Percentiles rank a stretch among this genome's conserved stretches.
Conservation (phyloP, 1,140 invertebrate genomes). For the Aethina tumida region DNA sequence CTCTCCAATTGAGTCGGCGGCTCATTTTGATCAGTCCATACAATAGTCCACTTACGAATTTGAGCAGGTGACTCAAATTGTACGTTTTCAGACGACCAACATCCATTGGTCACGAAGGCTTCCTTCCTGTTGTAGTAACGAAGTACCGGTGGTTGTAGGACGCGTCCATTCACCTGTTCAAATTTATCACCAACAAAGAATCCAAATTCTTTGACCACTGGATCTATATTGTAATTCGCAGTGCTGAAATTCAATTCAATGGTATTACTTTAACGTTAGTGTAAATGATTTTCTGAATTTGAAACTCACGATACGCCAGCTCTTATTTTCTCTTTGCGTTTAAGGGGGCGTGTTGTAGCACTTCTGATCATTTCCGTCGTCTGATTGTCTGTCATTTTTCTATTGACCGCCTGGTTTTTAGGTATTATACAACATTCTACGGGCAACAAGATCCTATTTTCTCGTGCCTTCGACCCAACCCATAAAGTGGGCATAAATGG, state of each 20-base stretch:
- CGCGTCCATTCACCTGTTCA: slow-evolving; percentile 43
- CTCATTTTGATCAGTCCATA: slow-evolving; percentile 14
- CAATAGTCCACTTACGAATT: slow-evolving; percentile 37
- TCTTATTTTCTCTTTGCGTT: too few species aligned
- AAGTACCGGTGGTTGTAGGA: slow-evolving; percentile 46
- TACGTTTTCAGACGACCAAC: slow-evolving; percentile 7
- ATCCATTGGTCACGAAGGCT: slow-evolving; percentile 39
- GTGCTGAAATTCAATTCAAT: too few species aligned
- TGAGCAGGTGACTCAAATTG: slow-evolving; percentile 29
- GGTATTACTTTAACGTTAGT: too few species aligned
- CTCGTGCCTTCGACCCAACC: slow-evolving; percentile 44
- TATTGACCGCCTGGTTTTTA: slow-evolving; percentile 46
- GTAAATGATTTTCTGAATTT: too few species aligned
- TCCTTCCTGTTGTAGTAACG: slow-evolving; percentile 34
- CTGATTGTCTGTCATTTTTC: slow-evolving; percentile 46
- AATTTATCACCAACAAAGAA: slow-evolving; percentile 43
- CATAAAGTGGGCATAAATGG: slow-evolving; percentile 50
- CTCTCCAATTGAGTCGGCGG: slow-evolving; percentile 11
- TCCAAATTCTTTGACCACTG: slow-evolving; percentile 46
- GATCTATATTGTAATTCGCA: slow-evolving; percentile 40
- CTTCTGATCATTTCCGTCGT: slow-evolving; percentile 52
- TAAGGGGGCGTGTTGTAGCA: too few species aligned
- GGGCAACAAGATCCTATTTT: slow-evolving; percentile 42
- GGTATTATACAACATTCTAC: slow-evolving; percentile 51
- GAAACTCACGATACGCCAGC: too few species aligned